phyloP scores from a whole-genome alignment of 1,140 invertebrate species.

The Chironomus tepperi region DNA sequence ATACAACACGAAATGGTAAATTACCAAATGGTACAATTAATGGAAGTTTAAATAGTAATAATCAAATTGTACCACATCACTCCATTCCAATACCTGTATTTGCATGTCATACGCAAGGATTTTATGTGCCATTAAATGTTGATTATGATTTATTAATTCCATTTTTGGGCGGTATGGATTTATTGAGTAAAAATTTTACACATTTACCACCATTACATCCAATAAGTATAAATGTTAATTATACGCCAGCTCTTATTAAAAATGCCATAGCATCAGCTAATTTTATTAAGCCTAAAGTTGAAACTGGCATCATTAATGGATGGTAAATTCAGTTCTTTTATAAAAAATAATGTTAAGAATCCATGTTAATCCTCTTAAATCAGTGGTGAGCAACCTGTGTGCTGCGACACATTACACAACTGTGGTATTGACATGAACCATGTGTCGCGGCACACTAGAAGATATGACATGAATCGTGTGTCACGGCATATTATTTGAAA shows the following conservation, averaged over 20 bases:
- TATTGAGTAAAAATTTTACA: slow-evolving; percentile 43
- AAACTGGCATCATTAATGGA: slow-evolving; percentile 3
- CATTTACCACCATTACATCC: slow-evolving; percentile 65
- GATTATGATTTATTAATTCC: slow-evolving; percentile 66
- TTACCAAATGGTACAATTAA: slow-evolving; percentile 30
- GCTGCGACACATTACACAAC: too few relatives aligned
- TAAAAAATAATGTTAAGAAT: neutral
- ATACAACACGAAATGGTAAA: slow-evolving; percentile 22
- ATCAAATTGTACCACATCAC: slow-evolving; percentile 33
- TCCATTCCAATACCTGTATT: slow-evolving; percentile 60
- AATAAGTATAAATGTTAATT: slow-evolving; percentile 84
- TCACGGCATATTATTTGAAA: too few relatives aligned
- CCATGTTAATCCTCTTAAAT: neutral
- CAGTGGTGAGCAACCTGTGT: too few relatives aligned
- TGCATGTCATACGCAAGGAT: slow-evolving; percentile 73
- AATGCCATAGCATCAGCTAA: slow-evolving; percentile 6
- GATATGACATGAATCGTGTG: too few relatives aligned
- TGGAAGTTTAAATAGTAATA: slow-evolving; percentile 30
- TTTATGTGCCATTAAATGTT: slow-evolving; percentile 83
- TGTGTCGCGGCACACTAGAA: too few relatives aligned
- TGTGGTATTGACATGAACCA: too few relatives aligned
- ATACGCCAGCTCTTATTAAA: slow-evolving; percentile 36
- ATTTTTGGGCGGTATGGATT: slow-evolving; percentile 52
- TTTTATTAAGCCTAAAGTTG: slow-evolving; percentile 17
- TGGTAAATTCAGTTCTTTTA: slow-evolving; percentile 16